Conservation (phyloP, 2,797 vertebrate genomes). For the Antennarius maculatus region DNA sequence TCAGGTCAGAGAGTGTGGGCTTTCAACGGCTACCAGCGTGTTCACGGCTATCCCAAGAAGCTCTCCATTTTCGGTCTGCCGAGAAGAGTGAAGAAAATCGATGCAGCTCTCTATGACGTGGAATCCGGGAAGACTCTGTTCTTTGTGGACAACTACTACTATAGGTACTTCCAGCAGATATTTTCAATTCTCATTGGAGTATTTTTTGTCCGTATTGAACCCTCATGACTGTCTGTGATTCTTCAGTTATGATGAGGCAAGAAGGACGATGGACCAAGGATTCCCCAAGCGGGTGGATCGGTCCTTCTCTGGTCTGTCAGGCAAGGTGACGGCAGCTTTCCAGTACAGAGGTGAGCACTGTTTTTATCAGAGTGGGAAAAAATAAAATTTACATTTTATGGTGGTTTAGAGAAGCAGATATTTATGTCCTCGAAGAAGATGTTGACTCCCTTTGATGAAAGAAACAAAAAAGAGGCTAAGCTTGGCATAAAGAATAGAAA, state of each 20-base stretch:
- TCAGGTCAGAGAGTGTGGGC: slow-evolving; percentile 79
- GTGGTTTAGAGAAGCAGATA: no score
- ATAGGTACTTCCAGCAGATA: slow-evolving; percentile 77
- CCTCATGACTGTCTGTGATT: no score
- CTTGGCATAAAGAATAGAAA: no score
- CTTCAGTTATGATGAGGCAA: slow-evolving; percentile 84
- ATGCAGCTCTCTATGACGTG: slow-evolving; percentile 82
- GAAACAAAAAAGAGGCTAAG: no score
- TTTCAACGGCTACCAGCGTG: slow-evolving; percentile 71
- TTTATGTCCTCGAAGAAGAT: no score
- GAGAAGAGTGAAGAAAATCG: slow-evolving; percentile 75
- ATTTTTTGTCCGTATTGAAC: no score
- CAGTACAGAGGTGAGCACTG: slow-evolving; percentile 78
- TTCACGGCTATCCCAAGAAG: slow-evolving; percentile 80
- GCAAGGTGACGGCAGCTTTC: slow-evolving; percentile 83
- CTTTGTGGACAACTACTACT: slow-evolving; percentile 81
- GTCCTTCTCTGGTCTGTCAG: slow-evolving; percentile 77
- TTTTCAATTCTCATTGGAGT: no score
- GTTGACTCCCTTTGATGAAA: no score
- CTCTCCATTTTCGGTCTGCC: slow-evolving; percentile 83
- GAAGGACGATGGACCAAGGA: slow-evolving; percentile 76
- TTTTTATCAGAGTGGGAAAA: no score
- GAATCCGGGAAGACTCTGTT: slow-evolving; percentile 83
- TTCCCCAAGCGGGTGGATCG: slow-evolving; percentile 73
- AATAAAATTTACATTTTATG: no score